Base-by-base conservation (phyloP, 2,113 vertebrate genomes). In the Euleptes europaea region DNA sequence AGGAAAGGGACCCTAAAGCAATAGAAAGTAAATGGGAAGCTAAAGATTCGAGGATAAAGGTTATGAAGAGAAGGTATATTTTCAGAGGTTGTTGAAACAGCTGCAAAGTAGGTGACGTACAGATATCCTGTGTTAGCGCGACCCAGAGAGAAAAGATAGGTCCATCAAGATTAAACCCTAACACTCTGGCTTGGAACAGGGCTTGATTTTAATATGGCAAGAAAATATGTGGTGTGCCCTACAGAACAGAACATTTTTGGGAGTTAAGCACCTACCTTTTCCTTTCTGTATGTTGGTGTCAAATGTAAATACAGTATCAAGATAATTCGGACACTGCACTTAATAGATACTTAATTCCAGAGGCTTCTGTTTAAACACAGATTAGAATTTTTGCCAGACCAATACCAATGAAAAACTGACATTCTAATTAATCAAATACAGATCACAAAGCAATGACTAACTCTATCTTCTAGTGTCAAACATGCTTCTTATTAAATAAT, bases 281-380 rank as follows among this genome's bases (percentile, higher is more conserved):
- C 49, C 82, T 47, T 86, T 73, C 85, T 66, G 38, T 74, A 47
- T 4, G 85, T 85, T 83, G 60, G 9, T 38, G 77, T 1, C 57
- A 75, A 70, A 60, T 89, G 93, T 91, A 87, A 95, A 90, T 88
- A 88, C 86, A 93, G 89, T 94, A 54, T 79, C 89, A 92, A 90
- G 79, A 87, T 94, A 93, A 94, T 92, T 90, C 94, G 94, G 94
- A 92, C 92, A 94, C 86, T 88, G 91, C 91, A 90, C 82, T 96
- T 95, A 94, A 94, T 86, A 86, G 77, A 90, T 96, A 94, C 12
- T 94, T 94, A 95, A 95, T 94, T 95, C 96, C 93, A 93, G 93
- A 94, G 86, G 94, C 88, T 94, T 92, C 93, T 96, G 94, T 95
- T 96, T 96, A 96, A 96, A 96, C 91, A 96, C 88, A 96, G 95